Evolutionary conservation across 2,797 vertebrate species (phyloP).

Genomic region (Rhyacichthys aspro): DNA sequence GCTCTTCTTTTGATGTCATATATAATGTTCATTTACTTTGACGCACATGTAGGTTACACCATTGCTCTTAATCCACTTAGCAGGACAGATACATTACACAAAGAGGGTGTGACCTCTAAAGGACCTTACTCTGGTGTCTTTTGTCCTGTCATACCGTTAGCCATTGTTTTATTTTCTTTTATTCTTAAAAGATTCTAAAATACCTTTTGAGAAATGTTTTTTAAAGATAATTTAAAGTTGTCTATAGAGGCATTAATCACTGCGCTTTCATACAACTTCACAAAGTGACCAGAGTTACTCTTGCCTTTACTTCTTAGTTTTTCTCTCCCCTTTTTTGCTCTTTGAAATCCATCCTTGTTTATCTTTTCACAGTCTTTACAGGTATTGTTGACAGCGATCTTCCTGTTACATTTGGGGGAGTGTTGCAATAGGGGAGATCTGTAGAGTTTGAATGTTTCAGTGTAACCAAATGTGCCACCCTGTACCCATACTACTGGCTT

Average conservation of each 20-base stretch:
- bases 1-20: constrained; percentile 60
- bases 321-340: constrained; percentile 20
- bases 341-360: constrained; percentile 11
- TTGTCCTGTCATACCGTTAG: constrained; percentile 28
- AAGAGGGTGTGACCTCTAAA: constrained; percentile 36
- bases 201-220: constrained; percentile 11
- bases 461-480: constrained; percentile 90
- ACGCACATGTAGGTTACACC: constrained; percentile 52
- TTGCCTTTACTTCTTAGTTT: constrained; percentile 59
- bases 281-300: constrained; percentile 81
- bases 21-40: constrained; percentile 41
- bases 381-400: constrained; percentile 16
- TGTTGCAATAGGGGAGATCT: constrained; percentile 75
- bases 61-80: constrained; percentile 63
- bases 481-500: constrained; percentile 85
- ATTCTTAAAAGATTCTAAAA: constrained; percentile 22
- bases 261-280: constrained; percentile 68
- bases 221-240: constrained; percentile 63
- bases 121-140: constrained; percentile 37
- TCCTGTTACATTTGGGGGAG: constrained; percentile 26
- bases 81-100: constrained; percentile 31
- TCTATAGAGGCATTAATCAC: constrained; percentile 59
- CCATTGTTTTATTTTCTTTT: constrained; percentile 54
- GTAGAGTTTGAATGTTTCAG: constrained; percentile 84
- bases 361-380: constrained; percentile 9